A percentile compares a stretch with the other conserved stretches of the same genome.
These are phyloP conservation scores for Percopsis omiscomaycus DNA, from an alignment of 2,797 vertebrate genomes.

Conservation along the genomic window DNA sequence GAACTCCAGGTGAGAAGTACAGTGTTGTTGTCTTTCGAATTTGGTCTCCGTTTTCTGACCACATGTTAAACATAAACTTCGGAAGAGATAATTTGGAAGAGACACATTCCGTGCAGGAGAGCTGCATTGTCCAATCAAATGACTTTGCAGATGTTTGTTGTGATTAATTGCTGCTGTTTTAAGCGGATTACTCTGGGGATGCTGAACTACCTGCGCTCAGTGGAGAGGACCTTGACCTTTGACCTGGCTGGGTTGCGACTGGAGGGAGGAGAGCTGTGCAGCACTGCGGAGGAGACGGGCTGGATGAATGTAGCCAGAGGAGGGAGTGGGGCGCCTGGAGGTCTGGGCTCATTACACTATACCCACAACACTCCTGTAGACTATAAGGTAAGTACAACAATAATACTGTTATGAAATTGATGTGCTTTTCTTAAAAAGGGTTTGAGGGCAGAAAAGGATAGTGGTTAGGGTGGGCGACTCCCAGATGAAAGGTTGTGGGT, in stretches of 20 bases:
- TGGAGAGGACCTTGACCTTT: conserved; percentile 77
- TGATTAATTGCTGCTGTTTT: not conserved
- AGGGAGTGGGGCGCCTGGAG: conserved; percentile 56
- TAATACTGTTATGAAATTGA: not conserved
- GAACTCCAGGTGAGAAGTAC: conserved; percentile 75
- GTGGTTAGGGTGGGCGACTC: too few species aligned
- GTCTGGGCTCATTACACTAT: conserved; percentile 54
- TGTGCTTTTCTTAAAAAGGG: not conserved
- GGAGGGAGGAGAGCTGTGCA: conserved; percentile 48
- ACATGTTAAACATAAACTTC: too few species aligned
- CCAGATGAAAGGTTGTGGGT: too few species aligned
- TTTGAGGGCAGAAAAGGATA: too few species aligned
- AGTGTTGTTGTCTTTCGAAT: not conserved
- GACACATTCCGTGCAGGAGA: too few species aligned
- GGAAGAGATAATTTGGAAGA: too few species aligned
- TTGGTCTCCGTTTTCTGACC: not conserved
- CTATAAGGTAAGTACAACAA: conserved; percentile 68
- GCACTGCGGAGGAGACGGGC: conserved; percentile 59
- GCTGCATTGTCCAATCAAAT: too few species aligned
- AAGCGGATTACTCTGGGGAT: conserved; percentile 73
- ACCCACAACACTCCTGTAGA: conserved; percentile 70
- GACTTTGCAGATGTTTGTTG: not conserved
- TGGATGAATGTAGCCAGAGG: conserved; percentile 73
- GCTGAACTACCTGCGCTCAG: conserved; percentile 79
- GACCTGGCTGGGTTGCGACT: conserved; percentile 64